Evolutionary conservation across 2,113 vertebrate species (phyloP), one percentile per base, ranked within the genome.

Genomic region (Lucifuga dentata): DNA sequence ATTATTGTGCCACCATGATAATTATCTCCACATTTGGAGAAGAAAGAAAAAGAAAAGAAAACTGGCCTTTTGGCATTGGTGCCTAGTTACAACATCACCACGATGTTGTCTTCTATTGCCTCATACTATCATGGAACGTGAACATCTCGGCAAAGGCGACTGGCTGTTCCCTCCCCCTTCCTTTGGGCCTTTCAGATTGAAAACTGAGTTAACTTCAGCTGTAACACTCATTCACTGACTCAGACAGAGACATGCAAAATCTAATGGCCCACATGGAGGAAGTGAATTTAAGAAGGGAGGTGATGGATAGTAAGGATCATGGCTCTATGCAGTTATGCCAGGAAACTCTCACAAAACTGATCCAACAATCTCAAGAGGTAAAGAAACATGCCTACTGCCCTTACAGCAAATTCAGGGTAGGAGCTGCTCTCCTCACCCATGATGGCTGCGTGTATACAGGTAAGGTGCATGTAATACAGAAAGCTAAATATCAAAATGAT

Each of bases 331-430:
- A n/a, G 11, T 45, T 86, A 58, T 41, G 63, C 13, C 43, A 49
- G 40, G 83, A 86, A 1, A 40, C 7, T 1, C 45, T 88, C 8
- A 43, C 66, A 11, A 51, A 45, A 7, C 74, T 94, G 70, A 90
- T 93, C 55, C 5, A 17, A 0, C 68, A 66, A 43, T 91, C 94
- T 29, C 85, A 45, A 0, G 90, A 95, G 46, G 96, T 94, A 40
- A 98, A 95, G 82, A 67, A 57, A 11, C 83, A 85, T 0, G 92
- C 97, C 0, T 96, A 99, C 69, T 96, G 95, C 59, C 95, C 95
- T n/a, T 99, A 98, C 91, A 98, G 97, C 83, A 92, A 76, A 19
- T 98, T 97, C 89, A 93, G 93, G 3, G 96, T 98, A 16, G 97
- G 97, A 0, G 97, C 97, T 0, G 97, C 97, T 0, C 86, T 98